These are phyloP conservation scores for Brachyhypopomus gauderio DNA, from an alignment of 2,113 vertebrate genomes.

Conservation along the genomic window DNA sequence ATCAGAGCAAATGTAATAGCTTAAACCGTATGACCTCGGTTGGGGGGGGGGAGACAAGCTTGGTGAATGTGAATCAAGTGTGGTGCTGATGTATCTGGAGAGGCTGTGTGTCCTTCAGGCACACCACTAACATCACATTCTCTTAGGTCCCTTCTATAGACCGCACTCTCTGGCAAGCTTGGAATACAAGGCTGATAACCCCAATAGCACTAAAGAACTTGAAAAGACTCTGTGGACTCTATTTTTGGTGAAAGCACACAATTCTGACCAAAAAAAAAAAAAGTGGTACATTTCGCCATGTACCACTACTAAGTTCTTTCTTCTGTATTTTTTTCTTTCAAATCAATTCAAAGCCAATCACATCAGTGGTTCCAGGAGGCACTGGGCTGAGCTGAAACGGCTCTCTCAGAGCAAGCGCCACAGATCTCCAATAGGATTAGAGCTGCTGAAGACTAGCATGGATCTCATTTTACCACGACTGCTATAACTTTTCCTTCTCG, in stretches of 20 bases:
- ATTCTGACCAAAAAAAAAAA: too few species aligned
- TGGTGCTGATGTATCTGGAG: not conserved
- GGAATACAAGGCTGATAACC: not conserved
- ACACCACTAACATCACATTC: not conserved
- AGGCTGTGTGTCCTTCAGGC: not conserved
- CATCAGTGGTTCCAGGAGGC: not conserved
- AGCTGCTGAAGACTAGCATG: not conserved
- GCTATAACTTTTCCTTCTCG: not conserved
- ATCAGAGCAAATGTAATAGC: not conserved
- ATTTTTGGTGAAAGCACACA: too few species aligned
- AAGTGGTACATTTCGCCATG: too few species aligned
- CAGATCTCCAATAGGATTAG: not conserved
- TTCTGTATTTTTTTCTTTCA: not conserved
- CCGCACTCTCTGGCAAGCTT: not conserved
- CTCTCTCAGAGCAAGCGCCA: not conserved
- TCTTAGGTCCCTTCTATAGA: not conserved
- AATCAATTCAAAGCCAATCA: constrained; percentile 6
- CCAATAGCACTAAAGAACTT: too few species aligned
- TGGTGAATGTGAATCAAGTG: not conserved
- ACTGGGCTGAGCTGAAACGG: not conserved
- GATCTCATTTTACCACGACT: constrained; percentile 9
- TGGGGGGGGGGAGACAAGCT: not conserved
- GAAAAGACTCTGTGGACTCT: too few species aligned
- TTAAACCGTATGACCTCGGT: not conserved
- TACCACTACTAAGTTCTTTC: too few species aligned